A percentile compares a stretch with the other conserved stretches of the same genome.
These are phyloP conservation scores for Hyles euphorbiae DNA, from an alignment of 1,140 invertebrate genomes.

Conservation along the genomic window DNA sequence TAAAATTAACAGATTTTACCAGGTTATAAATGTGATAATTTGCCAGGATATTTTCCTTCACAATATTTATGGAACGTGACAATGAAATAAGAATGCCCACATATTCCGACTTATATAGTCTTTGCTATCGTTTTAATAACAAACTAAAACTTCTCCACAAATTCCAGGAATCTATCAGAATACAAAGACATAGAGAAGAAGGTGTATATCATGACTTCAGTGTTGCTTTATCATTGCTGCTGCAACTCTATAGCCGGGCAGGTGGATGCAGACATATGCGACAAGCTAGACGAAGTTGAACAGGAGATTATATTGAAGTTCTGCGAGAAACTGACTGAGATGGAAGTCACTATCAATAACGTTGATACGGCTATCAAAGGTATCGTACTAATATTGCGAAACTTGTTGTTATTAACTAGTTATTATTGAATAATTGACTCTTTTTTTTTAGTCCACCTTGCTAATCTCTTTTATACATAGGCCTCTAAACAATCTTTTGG, in stretches of 20 bases:
- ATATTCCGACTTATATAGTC: too few relatives aligned
- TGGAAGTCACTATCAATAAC: constrained; percentile 44
- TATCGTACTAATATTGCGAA: constrained; percentile 7
- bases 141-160: neutral
- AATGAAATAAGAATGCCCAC: too few relatives aligned
- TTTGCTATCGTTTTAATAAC: too few relatives aligned
- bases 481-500: too few relatives aligned
- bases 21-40: too few relatives aligned
- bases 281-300: constrained; percentile 25
- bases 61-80: too few relatives aligned
- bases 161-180: constrained; percentile 29
- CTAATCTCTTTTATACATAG: too few relatives aligned
- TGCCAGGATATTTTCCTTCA: too few relatives aligned
- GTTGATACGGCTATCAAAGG: constrained; percentile 42
- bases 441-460: too few relatives aligned
- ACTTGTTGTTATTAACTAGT: too few relatives aligned
- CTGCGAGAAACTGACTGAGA: constrained; percentile 36
- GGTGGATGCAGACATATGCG: constrained; percentile 43
- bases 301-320: constrained; percentile 42
- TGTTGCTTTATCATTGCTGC: constrained; percentile 44
- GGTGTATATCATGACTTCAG: constrained; percentile 36
- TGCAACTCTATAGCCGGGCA: constrained; percentile 23
- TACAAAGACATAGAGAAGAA: constrained; percentile 32
- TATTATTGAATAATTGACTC: too few relatives aligned
- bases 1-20: too few relatives aligned